Conservation (phyloP, 2,888 invertebrate genomes). For the Ennomos fuscantarius region DNA sequence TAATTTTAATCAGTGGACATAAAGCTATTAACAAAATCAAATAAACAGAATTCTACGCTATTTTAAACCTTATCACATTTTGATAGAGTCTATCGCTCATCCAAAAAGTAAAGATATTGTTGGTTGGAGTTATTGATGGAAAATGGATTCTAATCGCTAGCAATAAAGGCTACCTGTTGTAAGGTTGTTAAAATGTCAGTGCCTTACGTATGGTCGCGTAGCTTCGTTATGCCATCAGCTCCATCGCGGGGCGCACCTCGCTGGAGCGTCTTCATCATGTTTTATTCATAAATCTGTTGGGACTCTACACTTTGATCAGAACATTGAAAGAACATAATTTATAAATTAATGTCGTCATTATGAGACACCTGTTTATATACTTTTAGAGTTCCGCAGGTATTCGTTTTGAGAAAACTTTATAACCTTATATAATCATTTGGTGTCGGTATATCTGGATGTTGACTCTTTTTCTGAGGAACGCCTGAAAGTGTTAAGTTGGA, state of each 20-base stretch:
- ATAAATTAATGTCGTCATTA: too few species aligned
- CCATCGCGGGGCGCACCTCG: conserved; percentile 47
- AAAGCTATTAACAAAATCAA: conserved; percentile 4
- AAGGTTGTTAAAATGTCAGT: conserved; percentile 39
- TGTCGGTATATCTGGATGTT: too few species aligned
- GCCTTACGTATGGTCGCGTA: conserved; percentile 35
- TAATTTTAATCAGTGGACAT: conserved; percentile 19
- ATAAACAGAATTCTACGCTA: conserved; percentile 9
- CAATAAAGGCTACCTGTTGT: conserved; percentile 28
- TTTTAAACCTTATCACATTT: conserved; percentile 8
- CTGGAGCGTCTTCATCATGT: conserved; percentile 36
- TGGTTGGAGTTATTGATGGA: background rate
- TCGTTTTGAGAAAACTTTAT: too few species aligned
- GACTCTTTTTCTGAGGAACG: too few species aligned
- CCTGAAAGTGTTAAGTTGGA: too few species aligned
- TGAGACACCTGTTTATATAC: too few species aligned
- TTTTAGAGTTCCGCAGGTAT: too few species aligned
- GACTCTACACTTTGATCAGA: background rate
- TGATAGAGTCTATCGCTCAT: too few species aligned
- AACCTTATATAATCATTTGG: too few species aligned
- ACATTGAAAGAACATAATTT: too few species aligned
- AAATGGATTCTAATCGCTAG: conserved; percentile 24
- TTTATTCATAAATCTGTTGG: conserved; percentile 34
- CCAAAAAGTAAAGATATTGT: too few species aligned
- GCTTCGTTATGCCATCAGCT: conserved; percentile 51